These are phyloP conservation scores for Peromyscus aztecus DNA, from an alignment of 2,797 vertebrate genomes.

Conservation along the genomic window DNA sequence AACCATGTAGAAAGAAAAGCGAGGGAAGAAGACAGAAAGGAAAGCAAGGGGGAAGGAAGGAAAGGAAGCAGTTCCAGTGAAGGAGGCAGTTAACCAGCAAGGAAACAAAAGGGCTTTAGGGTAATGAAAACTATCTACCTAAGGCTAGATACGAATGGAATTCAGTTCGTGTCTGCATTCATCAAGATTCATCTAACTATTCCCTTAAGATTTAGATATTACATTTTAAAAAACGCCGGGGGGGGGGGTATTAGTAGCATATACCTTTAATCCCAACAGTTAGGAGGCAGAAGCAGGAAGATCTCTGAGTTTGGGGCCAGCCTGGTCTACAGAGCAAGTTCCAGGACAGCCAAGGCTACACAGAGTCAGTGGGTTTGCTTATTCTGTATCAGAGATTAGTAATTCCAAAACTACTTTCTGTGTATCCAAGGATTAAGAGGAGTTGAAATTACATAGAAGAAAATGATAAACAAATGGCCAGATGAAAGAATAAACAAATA, in stretches of 20 bases:
- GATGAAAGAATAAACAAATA: neutral
- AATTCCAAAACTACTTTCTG: constrained; percentile 20
- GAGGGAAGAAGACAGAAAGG: neutral
- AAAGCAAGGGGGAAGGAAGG: neutral
- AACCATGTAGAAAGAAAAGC: neutral
- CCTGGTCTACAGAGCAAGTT: neutral
- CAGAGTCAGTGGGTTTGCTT: neutral
- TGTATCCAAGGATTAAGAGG: constrained; percentile 24
- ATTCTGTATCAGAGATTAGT: neutral
- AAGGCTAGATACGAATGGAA: neutral
- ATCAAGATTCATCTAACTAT: neutral
- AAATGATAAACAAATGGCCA: neutral
- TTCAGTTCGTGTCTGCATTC: neutral
- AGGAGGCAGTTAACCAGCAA: constrained; percentile 4
- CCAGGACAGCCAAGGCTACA: neutral
- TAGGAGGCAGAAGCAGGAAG: neutral
- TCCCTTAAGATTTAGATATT: constrained; percentile 38
- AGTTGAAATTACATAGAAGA: neutral
- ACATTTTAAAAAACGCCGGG: neutral
- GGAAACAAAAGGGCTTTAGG: neutral
- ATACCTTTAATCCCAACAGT: neutral
- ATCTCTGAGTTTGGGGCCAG: neutral
- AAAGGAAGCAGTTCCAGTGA: neutral
- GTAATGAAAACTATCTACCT: neutral
- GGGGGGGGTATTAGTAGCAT: neutral